Evolutionary conservation across 2,888 invertebrate genomes (phyloP).

Genomic region (Drosophila pseudotakahashii): DNA sequence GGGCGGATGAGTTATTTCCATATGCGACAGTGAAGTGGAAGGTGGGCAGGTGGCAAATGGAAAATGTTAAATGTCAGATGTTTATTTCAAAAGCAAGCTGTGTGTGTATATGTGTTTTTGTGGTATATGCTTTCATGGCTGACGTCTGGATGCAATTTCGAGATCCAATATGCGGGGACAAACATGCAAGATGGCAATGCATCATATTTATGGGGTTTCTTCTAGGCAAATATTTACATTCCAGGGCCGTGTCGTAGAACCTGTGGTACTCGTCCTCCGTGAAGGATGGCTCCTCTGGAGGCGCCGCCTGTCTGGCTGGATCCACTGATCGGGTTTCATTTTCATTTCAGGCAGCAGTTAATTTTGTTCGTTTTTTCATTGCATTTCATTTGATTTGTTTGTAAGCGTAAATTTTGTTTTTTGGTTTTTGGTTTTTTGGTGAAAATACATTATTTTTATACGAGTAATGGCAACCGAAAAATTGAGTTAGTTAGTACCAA

Average conservation of each 20-base stretch:
- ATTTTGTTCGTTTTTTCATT: slow-evolving; percentile 42
- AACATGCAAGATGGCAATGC: slow-evolving; percentile 34
- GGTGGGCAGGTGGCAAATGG: neutral
- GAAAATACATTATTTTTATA: slow-evolving; percentile 38
- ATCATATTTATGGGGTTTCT: slow-evolving; percentile 2
- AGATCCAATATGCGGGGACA: slow-evolving; percentile 21
- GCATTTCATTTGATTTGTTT: slow-evolving; percentile 8
- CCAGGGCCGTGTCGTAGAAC: slow-evolving; percentile 91
- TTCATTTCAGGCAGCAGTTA: slow-evolving; percentile 29
- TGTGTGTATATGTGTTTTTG: neutral
- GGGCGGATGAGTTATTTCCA: slow-evolving; percentile 14
- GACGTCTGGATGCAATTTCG: slow-evolving; percentile 15
- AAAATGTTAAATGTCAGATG: slow-evolving; percentile 36
- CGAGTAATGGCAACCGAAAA: slow-evolving; percentile 40
- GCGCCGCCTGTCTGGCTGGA: slow-evolving; percentile 46
- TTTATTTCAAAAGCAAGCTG: slow-evolving; percentile 25
- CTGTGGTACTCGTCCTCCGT: slow-evolving; percentile 92
- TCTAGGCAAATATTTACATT: slow-evolving; percentile 87
- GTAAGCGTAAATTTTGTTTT: slow-evolving; percentile 40
- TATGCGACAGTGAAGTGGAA: slow-evolving; percentile 9
- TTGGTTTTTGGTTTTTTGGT: slow-evolving; percentile 28
- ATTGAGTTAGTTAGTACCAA: slow-evolving; percentile 16
- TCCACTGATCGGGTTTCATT: slow-evolving; percentile 56
- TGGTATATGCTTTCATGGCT: slow-evolving; percentile 7
- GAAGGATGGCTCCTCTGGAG: slow-evolving; percentile 81